Percentiles rank a stretch among this genome's conserved stretches.
Evolutionary conservation across 2,888 invertebrate species (phyloP).

Genomic region (Peribatodes rhomboidaria): DNA sequence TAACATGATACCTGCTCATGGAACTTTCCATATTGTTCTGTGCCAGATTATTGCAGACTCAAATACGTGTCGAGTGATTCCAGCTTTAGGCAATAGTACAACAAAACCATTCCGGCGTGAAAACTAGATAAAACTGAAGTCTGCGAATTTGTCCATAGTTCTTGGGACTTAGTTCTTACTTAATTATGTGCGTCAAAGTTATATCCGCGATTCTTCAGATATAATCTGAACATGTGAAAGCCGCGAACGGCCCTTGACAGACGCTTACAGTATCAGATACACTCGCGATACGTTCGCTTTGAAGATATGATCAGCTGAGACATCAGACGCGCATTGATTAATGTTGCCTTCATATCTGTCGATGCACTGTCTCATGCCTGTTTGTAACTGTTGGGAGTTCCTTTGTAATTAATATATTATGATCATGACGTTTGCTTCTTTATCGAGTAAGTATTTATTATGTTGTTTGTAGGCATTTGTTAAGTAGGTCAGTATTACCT

Average conservation of each 20-base stretch:
- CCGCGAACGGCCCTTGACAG: constrained; percentile 18
- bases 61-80: too few species aligned
- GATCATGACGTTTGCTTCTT: constrained; percentile 8
- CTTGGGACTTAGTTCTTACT: too few species aligned
- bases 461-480: constrained; percentile 2
- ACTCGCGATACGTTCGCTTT: constrained; percentile 29
- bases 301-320: constrained; percentile 30
- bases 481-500: constrained; percentile 2
- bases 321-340: constrained; percentile 31
- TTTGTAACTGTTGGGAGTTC: constrained; percentile 23
- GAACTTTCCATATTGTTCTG: too few species aligned
- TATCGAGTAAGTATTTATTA: constrained; percentile 4
- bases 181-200: constrained; percentile 3
- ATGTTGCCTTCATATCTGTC: constrained; percentile 29
- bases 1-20: too few species aligned
- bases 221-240: constrained; percentile 15
- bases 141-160: neutral
- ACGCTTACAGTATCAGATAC: constrained; percentile 21
- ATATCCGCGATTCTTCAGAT: constrained; percentile 21
- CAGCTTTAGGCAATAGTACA: too few species aligned
- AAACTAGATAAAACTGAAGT: neutral
- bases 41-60: too few species aligned
- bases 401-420: constrained; percentile 28
- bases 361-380: constrained; percentile 25
- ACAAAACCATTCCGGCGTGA: neutral